phyloP scores from a whole-genome alignment of 2,888 invertebrate genomes.

The Drosophila mercatorum region DNA sequence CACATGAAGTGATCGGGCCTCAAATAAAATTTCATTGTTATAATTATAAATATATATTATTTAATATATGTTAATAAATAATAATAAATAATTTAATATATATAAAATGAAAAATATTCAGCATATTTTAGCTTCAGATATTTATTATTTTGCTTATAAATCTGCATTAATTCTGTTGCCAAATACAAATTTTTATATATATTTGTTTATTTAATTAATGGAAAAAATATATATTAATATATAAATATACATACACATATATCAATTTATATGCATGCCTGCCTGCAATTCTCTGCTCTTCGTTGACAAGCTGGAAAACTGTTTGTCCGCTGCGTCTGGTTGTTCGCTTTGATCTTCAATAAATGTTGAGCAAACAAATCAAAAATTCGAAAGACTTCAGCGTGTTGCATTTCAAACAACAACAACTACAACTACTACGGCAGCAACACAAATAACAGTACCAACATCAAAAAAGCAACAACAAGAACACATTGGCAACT shows the following conservation, averaged over 20 bases:
- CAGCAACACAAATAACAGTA: conserved; percentile 21
- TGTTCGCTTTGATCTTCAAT: conserved; percentile 72
- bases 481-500: conserved; percentile 39
- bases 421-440: conserved; percentile 1
- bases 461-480: conserved; percentile 45
- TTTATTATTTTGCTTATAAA: background rate
- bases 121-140: background rate
- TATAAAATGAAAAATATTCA: background rate
- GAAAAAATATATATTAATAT: conserved; percentile 2
- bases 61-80: no score
- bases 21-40: no score
- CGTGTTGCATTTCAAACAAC: conserved; percentile 50
- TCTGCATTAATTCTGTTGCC: background rate
- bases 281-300: background rate
- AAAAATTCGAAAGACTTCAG: conserved; percentile 50
- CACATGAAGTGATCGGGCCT: no score
- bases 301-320: conserved; percentile 59
- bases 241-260: no score
- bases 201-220: conserved; percentile 63
- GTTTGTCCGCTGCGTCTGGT: conserved; percentile 18
- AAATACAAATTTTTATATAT: conserved; percentile 30
- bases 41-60: no score
- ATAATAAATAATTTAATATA: background rate
- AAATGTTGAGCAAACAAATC: conserved; percentile 75
- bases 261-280: background rate